Percentiles rank a stretch among this genome's conserved stretches.
phyloP scores from a whole-genome alignment of 2,113 vertebrate genomes.

The Oncorhynchus masou region DNA sequence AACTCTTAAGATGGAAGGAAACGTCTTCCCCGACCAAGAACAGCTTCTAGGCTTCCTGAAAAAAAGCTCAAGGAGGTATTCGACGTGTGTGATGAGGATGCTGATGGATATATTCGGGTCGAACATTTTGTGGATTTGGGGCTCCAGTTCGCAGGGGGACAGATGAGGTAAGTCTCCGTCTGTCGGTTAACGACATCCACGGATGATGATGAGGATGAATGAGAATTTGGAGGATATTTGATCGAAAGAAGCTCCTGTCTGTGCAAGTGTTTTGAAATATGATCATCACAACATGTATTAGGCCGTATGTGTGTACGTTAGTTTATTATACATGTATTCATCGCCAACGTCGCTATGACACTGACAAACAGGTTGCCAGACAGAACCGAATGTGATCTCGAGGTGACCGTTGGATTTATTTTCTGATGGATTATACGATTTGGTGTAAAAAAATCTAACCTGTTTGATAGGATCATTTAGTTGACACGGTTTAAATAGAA shows the following conservation, averaged over 20 bases:
- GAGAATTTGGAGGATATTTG: too few relatives aligned
- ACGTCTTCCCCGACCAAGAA: slow-evolving; percentile 58
- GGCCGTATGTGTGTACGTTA: neutral
- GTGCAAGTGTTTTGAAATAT: too few relatives aligned
- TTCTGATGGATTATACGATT: too few relatives aligned
- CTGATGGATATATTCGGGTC: slow-evolving; percentile 88
- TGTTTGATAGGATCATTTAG: too few relatives aligned
- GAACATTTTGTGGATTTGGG: slow-evolving; percentile 89
- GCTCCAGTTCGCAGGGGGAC: slow-evolving; percentile 83
- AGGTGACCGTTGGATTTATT: too few relatives aligned
- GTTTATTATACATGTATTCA: neutral
- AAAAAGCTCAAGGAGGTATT: slow-evolving; percentile 92
- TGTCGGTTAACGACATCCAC: neutral
- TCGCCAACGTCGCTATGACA: neutral
- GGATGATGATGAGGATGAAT: neutral
- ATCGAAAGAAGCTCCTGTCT: too few relatives aligned
- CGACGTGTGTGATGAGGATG: slow-evolving; percentile 90
- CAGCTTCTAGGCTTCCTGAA: slow-evolving; percentile 79
- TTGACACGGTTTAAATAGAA: neutral
- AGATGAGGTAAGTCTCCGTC: slow-evolving; percentile 81
- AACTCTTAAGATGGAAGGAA: slow-evolving; percentile 53
- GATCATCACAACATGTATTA: too few relatives aligned
- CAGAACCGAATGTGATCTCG: too few relatives aligned
- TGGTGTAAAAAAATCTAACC: too few relatives aligned
- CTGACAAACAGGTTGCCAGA: neutral